Evolutionary conservation across 2,113 vertebrate species (phyloP), one percentile per base, ranked within the genome.

Genomic region (Grantiella picta): DNA sequence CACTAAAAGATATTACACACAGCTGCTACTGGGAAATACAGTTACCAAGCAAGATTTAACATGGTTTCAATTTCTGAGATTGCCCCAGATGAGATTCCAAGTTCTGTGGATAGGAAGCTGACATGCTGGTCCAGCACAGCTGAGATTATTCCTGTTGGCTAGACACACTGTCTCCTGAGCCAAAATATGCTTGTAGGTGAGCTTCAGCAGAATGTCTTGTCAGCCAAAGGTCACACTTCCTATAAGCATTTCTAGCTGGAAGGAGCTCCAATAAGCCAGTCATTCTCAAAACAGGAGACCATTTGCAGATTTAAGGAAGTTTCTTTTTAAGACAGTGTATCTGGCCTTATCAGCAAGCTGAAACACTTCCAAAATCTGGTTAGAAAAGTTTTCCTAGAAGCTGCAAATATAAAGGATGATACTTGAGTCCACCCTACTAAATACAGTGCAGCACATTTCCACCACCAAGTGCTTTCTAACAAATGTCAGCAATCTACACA

Each of bases 161-260:
- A 96, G 92, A 96, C 85, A 31, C 28, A 27, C 47, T n/a, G 90
- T 73, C 90, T 93, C 79, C 82, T 57, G 88, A 96, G 95, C 95
- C 93, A 97, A 95, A 92, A 93, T 44, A 71, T 33, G 56, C 94
- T 87, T 31, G 57, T 72, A 96, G 86, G 96, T 95, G 92, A 95
- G 92, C 86, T 87, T 16, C 86, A 76, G 77, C 93, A 89, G 40
- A 86, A 57, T 12, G 65, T 10, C 81, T 96, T 79, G 71, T 88
- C 91, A 88, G 94, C 93, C 94, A 97, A 87, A 94, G 91, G 91
- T 93, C 88, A 93, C 75, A 44, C 85, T 96, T 96, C 95, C 96
- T 86, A 93, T 56, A 77, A 93, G 75, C 85, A 63, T 77, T 96
- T 70, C 82, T 44, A 54, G 49, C 15, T 65, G 86, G 70, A 90